A percentile compares a stretch with the other conserved stretches of the same genome.
Evolutionary conservation across 2,888 invertebrate species (phyloP).

Genomic region (Zaprionus bogoriensis): DNA sequence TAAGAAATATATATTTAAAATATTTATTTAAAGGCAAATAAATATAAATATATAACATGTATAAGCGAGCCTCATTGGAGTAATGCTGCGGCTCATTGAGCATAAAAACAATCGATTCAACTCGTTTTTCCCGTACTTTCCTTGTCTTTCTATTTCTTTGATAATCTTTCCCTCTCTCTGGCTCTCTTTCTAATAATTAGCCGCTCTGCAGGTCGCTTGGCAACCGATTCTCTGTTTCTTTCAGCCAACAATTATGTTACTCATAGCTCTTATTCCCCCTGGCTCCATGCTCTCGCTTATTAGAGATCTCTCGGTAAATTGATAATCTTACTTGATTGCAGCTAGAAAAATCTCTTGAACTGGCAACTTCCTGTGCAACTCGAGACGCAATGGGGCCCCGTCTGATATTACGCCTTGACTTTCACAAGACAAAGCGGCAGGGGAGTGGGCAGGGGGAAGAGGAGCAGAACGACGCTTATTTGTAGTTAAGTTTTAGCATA

Average conservation of each 20-base stretch:
- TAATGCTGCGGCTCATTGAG: too few relatives aligned
- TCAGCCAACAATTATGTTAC: not conserved
- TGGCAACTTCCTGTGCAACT: slow-evolving; percentile 14
- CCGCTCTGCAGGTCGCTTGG: not conserved
- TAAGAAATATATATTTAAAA: too few relatives aligned
- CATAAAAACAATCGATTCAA: too few relatives aligned
- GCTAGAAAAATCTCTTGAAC: slow-evolving; percentile 24
- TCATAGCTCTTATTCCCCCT: slow-evolving; percentile 6
- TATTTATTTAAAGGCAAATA: too few relatives aligned
- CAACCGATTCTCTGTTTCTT: not conserved
- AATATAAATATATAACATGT: too few relatives aligned
- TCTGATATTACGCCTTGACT: slow-evolving; percentile 31
- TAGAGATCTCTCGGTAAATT: slow-evolving; percentile 30
- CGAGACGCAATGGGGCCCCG: not conserved
- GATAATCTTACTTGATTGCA: slow-evolving; percentile 33
- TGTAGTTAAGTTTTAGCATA: slow-evolving; percentile 35
- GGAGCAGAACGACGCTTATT: slow-evolving; percentile 31
- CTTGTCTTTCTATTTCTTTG: too few relatives aligned
- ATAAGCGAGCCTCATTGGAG: too few relatives aligned
- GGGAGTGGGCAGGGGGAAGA: too few relatives aligned
- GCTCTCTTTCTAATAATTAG: too few relatives aligned
- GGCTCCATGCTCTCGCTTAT: slow-evolving; percentile 18
- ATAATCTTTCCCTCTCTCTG: too few relatives aligned
- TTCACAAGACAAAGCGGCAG: too few relatives aligned
- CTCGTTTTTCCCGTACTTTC: too few relatives aligned